phyloP scores from a whole-genome alignment of 2,888 invertebrate species.

The Hanleya hanleyi region DNA sequence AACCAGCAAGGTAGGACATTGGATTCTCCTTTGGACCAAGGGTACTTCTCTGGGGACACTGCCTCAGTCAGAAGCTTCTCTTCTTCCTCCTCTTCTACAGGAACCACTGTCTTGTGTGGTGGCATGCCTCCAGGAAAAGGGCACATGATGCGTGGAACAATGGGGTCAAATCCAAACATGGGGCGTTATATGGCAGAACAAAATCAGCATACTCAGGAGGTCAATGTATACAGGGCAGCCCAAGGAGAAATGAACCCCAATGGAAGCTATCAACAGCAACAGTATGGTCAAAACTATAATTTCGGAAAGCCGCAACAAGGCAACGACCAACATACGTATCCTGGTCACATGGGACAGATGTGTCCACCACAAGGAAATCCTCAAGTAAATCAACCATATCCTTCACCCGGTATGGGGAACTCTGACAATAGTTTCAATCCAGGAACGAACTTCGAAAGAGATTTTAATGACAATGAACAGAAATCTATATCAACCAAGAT shows the following conservation, averaged over 20 bases:
- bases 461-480: slow-evolving; percentile 54
- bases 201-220: background rate
- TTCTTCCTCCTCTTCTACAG: slow-evolving; percentile 37
- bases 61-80: slow-evolving; percentile 58
- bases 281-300: background rate
- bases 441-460: slow-evolving; percentile 34
- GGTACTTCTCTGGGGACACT: slow-evolving; percentile 65
- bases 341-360: background rate
- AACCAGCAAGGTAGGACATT: slow-evolving; percentile 32
- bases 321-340: background rate
- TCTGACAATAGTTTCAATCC: slow-evolving; percentile 52
- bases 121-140: background rate
- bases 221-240: slow-evolving; percentile 1
- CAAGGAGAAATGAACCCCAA: too few species aligned
- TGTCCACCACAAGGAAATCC: background rate
- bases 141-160: background rate
- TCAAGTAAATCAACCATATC: background rate
- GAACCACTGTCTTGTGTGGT: background rate
- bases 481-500: slow-evolving; percentile 60
- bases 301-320: background rate
- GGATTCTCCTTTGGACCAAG: slow-evolving; percentile 65
- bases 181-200: slow-evolving; percentile 7
- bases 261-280: background rate
- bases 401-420: slow-evolving; percentile 18
- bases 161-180: background rate